Percentiles rank a stretch among this genome's conserved stretches.
These are phyloP conservation scores for Caradrina kadenii DNA, from an alignment of 2,888 invertebrate species.

Conservation along the genomic window DNA sequence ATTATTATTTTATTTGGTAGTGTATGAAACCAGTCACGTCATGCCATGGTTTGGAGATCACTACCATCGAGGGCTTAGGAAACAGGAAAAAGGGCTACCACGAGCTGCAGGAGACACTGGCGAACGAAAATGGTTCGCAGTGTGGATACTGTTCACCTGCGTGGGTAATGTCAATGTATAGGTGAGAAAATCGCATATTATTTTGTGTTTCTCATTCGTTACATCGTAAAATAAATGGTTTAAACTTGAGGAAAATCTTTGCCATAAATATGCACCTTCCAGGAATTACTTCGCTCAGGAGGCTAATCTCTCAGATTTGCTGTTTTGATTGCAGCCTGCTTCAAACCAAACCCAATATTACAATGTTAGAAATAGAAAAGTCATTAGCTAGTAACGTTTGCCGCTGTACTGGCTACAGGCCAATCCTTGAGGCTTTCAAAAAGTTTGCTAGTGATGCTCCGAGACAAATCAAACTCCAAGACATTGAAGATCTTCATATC, in stretches of 20 bases:
- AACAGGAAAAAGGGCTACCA: constrained; percentile 92
- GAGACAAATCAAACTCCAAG: constrained; percentile 81
- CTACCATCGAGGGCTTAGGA: constrained; percentile 93
- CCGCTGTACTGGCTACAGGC: constrained; percentile 94
- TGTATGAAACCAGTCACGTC: constrained; percentile 91
- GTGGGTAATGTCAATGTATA: constrained; percentile 93
- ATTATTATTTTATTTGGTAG: constrained; percentile 68
- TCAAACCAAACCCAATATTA: constrained; percentile 58
- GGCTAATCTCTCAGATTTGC: neutral
- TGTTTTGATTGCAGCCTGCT: constrained; percentile 41
- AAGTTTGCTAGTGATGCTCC: constrained; percentile 92
- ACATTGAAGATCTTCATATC: constrained; percentile 81
- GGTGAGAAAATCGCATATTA: constrained; percentile 75
- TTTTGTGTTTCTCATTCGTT: neutral
- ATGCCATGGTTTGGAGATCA: constrained; percentile 92
- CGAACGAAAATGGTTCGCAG: constrained; percentile 92
- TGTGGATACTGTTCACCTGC: constrained; percentile 94
- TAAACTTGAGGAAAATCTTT: neutral
- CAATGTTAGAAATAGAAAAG: constrained; percentile 91
- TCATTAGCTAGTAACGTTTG: constrained; percentile 94
- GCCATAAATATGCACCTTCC: neutral
- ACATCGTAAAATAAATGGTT: neutral
- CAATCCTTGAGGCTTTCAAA: constrained; percentile 95
- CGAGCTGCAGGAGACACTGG: constrained; percentile 91
- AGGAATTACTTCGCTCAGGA: too few species aligned